phyloP scores from a whole-genome alignment of 2,797 vertebrate species.

The Amniataba percoides region DNA sequence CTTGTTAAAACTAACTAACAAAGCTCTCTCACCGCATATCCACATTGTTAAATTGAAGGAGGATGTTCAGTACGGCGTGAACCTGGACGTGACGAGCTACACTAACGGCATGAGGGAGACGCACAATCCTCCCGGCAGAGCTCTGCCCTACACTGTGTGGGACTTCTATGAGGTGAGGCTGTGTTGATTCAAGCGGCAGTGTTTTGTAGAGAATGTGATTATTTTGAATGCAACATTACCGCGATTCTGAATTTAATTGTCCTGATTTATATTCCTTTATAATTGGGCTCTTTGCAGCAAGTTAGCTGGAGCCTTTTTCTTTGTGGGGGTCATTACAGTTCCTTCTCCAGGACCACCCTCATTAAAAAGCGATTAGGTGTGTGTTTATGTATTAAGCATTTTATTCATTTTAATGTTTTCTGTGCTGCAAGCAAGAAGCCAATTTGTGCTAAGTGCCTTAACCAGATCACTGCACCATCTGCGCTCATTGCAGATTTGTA shows the following conservation, averaged over 20 bases:
- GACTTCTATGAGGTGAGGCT: slow-evolving; percentile 89
- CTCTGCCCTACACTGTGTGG: slow-evolving; percentile 92
- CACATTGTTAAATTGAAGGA: slow-evolving; percentile 75
- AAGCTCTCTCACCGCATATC: background rate
- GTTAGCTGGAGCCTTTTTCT: slow-evolving; percentile 1
- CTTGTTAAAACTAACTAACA: background rate
- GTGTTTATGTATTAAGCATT: slow-evolving; percentile 29
- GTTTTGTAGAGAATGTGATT: background rate
- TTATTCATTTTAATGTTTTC: slow-evolving; percentile 18
- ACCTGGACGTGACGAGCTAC: slow-evolving; percentile 97
- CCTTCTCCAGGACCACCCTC: background rate
- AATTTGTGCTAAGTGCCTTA: slow-evolving; percentile 1
- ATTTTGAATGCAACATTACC: background rate
- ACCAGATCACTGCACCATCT: slow-evolving; percentile 17
- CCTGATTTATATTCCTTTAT: background rate
- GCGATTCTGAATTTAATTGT: slow-evolving; percentile 5
- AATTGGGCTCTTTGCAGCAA: slow-evolving; percentile 29
- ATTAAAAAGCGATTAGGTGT: slow-evolving; percentile 34
- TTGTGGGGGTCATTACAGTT: slow-evolving; percentile 32
- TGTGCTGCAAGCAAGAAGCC: slow-evolving; percentile 3
- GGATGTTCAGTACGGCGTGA: slow-evolving; percentile 91
- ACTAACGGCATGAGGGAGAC: slow-evolving; percentile 90
- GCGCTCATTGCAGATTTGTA: slow-evolving; percentile 16
- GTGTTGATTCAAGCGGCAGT: background rate
- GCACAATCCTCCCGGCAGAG: slow-evolving; percentile 91